Evolutionary conservation across 1,140 invertebrate genomes (phyloP), one percentile per base, ranked within the genome.

Genomic region (Drosophila watanabei): DNA sequence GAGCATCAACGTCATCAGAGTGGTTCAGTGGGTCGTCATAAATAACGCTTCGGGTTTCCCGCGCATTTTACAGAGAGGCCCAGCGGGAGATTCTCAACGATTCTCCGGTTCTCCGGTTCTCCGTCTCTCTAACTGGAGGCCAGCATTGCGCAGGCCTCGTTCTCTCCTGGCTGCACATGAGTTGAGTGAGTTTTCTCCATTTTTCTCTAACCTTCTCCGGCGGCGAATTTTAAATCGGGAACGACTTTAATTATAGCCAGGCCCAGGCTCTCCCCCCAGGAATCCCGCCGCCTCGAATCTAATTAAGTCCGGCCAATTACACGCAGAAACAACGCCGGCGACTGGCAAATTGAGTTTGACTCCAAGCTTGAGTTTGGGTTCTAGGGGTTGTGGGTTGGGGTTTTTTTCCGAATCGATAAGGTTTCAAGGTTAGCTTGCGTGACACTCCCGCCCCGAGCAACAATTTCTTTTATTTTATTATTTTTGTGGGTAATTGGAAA

Each of bases 21-120:
- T 90, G 86, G 86, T 86, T 90, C 86, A 90, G 82, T 90, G 86
- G 86, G 86, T 90, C 86, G 86, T 79, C 86, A 77, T 82, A 91
- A 82, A 75, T 64, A 57, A 62, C 52, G 60, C 71, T 82, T 90
- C 70, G 82, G 79, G 71, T 90, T 90, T 90, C 86, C 86, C 86
- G 86, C 86, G 86, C 82, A 90, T 77, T 86, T 90, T 82, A n/a
- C 63, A 59, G 20, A 56, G 35, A 56, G 33, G 10, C 7, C 14
- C 57, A 13, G 33, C 24, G 35, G 4, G 28, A 30, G 37, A 33
- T 39, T 16, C 59, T 52, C 32, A 60, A 9, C 43, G 14, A 33
- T 58, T 18, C 59, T 58, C 39, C 33, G 18, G 13, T 10, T 30
- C 41, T 16, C 51, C 18, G 46, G 24, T n/a, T n/a, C n/a, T n/a